Evolutionary conservation across 2,113 vertebrate genomes (phyloP).

Genomic region (Xiphophorus hellerii): DNA sequence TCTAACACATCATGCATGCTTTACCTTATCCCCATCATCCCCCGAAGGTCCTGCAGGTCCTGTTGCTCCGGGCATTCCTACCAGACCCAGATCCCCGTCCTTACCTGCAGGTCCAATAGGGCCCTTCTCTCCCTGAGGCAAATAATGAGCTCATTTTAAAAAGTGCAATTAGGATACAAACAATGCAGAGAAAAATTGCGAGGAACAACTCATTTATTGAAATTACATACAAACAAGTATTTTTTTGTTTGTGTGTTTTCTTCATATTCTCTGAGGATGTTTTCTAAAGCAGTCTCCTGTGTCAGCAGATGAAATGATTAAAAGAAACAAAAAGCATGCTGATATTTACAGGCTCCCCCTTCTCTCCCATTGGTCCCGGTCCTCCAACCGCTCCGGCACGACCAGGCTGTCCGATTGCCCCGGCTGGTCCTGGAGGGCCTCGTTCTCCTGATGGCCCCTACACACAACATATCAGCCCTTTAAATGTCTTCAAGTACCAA

Average conservation of each 20-base stretch:
- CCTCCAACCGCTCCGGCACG: constrained; percentile 87
- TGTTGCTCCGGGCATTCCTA: constrained; percentile 68
- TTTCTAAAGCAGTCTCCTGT: neutral
- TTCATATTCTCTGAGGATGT: too few relatives aligned
- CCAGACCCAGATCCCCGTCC: constrained; percentile 78
- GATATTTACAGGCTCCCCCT: constrained; percentile 90
- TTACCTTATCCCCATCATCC: constrained; percentile 82
- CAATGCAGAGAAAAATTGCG: constrained; percentile 4
- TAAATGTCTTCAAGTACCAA: neutral
- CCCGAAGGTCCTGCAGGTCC: constrained; percentile 78
- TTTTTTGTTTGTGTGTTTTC: too few relatives aligned
- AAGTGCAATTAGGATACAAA: neutral
- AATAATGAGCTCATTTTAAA: constrained; percentile 20
- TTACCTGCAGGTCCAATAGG: constrained; percentile 76
- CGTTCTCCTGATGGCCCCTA: constrained; percentile 92
- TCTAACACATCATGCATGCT: neutral
- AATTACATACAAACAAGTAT: neutral
- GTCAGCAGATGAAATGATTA: neutral
- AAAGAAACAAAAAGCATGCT: neutral
- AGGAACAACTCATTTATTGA: neutral
- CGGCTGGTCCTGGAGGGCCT: constrained; percentile 89
- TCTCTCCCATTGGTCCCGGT: constrained; percentile 91
- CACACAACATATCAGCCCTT: neutral
- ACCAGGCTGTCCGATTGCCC: constrained; percentile 93
- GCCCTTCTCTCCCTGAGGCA: constrained; percentile 79